These are phyloP conservation scores for Hemitrygon akajei DNA, from an alignment of 2,797 vertebrate species.

Conservation along the genomic window DNA sequence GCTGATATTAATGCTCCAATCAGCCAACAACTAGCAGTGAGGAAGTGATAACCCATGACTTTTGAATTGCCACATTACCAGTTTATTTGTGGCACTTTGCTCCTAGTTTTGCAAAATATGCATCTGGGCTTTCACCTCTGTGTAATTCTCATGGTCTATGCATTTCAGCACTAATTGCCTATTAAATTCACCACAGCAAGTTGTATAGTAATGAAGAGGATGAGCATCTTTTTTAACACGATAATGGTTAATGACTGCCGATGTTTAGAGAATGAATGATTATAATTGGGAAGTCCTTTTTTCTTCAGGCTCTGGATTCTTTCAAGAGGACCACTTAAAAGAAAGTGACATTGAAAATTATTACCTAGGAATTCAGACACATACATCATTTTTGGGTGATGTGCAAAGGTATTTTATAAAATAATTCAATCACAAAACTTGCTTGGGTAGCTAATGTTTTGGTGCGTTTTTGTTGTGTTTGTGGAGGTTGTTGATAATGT, in stretches of 20 bases:
- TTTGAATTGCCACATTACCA: not conserved
- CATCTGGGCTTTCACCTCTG: not conserved
- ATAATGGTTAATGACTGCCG: not conserved
- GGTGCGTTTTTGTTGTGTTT: too few relatives aligned
- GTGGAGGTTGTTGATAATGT: too few relatives aligned
- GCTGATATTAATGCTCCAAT: not conserved
- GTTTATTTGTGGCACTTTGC: not conserved
- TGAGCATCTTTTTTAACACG: not conserved
- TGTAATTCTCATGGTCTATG: not conserved
- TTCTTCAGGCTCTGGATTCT: not conserved
- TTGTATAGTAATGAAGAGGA: not conserved
- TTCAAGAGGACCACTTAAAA: not conserved
- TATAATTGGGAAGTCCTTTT: not conserved
- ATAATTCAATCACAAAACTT: too few relatives aligned
- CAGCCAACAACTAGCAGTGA: not conserved
- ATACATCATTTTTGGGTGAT: too few relatives aligned
- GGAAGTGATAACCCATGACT: not conserved
- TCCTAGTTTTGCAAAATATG: not conserved
- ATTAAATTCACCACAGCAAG: not conserved
- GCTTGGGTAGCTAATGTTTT: too few relatives aligned
- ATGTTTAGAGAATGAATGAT: not conserved
- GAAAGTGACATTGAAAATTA: too few relatives aligned
- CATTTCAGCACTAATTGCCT: not conserved
- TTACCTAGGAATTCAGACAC: too few relatives aligned
- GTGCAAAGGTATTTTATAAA: too few relatives aligned